Conservation (phyloP, 2,888 invertebrate genomes). For the Leptopterna dolabrata region DNA sequence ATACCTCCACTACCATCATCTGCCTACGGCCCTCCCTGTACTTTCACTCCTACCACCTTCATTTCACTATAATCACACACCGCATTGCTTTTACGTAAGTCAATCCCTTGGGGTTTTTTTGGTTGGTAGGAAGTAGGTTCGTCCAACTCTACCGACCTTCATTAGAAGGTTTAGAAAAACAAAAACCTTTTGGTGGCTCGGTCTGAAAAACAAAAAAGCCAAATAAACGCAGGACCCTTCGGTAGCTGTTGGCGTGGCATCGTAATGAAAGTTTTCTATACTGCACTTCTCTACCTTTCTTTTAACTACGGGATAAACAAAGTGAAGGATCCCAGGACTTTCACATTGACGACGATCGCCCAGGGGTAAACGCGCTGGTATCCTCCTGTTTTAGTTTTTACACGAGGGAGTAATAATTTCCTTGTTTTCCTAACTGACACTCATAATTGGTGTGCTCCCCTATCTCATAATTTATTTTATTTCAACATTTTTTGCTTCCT, state of each 20-base stretch:
- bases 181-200: background rate
- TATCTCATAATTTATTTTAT: no score
- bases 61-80: constrained; percentile 8
- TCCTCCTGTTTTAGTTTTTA: background rate
- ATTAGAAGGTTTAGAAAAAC: background rate
- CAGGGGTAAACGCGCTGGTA: background rate
- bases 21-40: background rate
- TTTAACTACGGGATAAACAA: constrained; percentile 1
- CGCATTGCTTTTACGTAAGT: background rate
- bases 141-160: background rate
- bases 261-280: background rate
- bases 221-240: background rate
- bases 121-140: background rate
- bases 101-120: background rate
- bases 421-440: no score
- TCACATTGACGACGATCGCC: background rate
- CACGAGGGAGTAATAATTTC: no score
- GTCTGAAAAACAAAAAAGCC: background rate
- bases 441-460: no score
- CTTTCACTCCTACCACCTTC: background rate
- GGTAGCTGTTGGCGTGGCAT: background rate
- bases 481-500: no score
- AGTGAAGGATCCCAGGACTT: constrained; percentile 17
- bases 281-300: background rate
- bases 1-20: background rate